Conservation (phyloP, 2,888 invertebrate species). For the Leistus spinibarbis region DNA sequence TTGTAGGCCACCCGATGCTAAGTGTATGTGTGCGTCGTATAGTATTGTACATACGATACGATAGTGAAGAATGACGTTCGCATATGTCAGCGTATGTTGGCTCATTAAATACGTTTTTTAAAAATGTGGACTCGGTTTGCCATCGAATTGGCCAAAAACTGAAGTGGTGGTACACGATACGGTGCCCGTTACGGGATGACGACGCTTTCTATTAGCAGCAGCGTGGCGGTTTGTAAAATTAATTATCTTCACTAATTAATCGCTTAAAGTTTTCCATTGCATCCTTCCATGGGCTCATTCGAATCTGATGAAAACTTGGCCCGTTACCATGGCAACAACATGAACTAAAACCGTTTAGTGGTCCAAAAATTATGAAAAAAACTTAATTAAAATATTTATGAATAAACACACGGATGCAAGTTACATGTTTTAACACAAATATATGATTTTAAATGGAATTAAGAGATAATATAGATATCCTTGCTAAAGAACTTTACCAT, state of each 20-base stretch:
- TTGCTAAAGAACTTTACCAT: too few relatives aligned
- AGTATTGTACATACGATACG: not conserved
- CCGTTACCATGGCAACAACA: not conserved
- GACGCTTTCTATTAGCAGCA: conserved; percentile 25
- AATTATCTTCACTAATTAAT: conserved; percentile 44
- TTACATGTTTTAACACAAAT: not conserved
- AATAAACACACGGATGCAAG: too few relatives aligned
- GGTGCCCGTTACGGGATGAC: not conserved
- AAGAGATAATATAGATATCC: too few relatives aligned
- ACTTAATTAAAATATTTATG: not conserved
- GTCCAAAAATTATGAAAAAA: not conserved
- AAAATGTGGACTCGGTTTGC: conserved; percentile 33
- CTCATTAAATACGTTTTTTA: conserved; percentile 32
- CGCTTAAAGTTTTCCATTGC: conserved; percentile 43
- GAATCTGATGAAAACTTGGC: conserved; percentile 17
- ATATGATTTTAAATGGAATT: too few relatives aligned
- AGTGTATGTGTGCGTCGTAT: too few relatives aligned
- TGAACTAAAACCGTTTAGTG: not conserved
- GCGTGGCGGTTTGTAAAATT: conserved; percentile 41
- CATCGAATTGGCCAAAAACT: conserved; percentile 33
- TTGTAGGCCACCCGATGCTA: too few relatives aligned
- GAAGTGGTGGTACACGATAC: not conserved
- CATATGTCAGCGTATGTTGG: conserved; percentile 3
- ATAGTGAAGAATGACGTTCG: conserved; percentile 7
- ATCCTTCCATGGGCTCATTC: conserved; percentile 28